phyloP scores from a whole-genome alignment of 2,797 vertebrate species.

The Heterohyrax brucei region DNA sequence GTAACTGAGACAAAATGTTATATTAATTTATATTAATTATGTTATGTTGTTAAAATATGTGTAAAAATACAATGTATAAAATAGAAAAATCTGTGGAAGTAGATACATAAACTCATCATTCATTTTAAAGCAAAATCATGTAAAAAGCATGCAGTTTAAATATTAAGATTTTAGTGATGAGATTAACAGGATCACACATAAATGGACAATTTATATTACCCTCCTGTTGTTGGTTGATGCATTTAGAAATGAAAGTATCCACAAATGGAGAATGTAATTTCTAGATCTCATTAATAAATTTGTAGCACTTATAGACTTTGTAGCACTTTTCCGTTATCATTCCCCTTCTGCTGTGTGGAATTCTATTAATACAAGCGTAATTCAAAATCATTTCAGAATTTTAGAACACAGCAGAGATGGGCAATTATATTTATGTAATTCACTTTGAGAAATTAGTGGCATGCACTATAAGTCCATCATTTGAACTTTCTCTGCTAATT shows the following conservation, averaged over 20 bases:
- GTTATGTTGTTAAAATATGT: no score
- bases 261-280: slow-evolving; percentile 7
- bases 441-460: slow-evolving; percentile 67
- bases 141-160: neutral
- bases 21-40: no score
- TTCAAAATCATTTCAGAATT: slow-evolving; percentile 78
- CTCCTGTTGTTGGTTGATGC: neutral
- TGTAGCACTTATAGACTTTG: neutral
- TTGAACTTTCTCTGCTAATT: slow-evolving; percentile 83
- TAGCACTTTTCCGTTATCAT: neutral
- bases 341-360: neutral
- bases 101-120: neutral
- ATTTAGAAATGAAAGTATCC: slow-evolving; percentile 30
- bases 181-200: neutral
- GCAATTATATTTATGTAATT: slow-evolving; percentile 66
- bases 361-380: slow-evolving; percentile 62
- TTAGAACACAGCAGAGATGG: slow-evolving; percentile 66
- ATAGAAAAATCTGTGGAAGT: neutral
- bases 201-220: slow-evolving; percentile 3
- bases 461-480: slow-evolving; percentile 70
- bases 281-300: neutral
- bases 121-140: slow-evolving; percentile 1
- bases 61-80: neutral
- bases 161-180: neutral
- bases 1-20: neutral